Evolutionary conservation across 2,113 vertebrate species (phyloP).

Genomic region (Synchiropus splendidus): DNA sequence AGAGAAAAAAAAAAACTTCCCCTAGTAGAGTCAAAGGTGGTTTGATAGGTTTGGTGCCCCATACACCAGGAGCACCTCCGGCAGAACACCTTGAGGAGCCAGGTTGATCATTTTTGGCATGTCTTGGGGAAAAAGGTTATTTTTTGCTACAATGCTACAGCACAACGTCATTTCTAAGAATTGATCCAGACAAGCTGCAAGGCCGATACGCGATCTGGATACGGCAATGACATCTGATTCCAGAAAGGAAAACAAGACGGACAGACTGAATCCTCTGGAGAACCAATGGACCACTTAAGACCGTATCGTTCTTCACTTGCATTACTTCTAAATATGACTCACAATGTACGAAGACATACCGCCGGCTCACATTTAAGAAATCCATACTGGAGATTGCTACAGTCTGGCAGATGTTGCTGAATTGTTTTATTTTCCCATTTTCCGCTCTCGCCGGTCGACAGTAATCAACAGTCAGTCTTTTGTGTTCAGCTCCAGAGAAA

Average conservation of each 20-base stretch:
- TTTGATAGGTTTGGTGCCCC: too few relatives aligned
- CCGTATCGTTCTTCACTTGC: constrained; percentile 2
- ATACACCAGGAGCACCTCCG: too few relatives aligned
- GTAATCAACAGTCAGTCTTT: constrained; percentile 21
- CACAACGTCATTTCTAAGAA: too few relatives aligned
- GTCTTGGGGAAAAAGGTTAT: too few relatives aligned
- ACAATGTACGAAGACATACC: constrained; percentile 14
- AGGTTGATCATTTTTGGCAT: too few relatives aligned
- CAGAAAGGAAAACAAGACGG: background rate
- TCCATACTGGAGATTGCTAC: constrained; percentile 22
- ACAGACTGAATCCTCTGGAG: constrained; percentile 10
- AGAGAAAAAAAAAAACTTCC: too few relatives aligned
- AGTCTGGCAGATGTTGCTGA: constrained; percentile 24
- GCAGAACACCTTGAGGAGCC: too few relatives aligned
- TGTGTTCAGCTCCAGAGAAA: constrained; percentile 28
- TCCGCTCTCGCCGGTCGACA: constrained; percentile 4
- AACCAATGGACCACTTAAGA: constrained; percentile 10
- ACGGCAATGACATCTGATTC: constrained; percentile 27
- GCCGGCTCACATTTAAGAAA: constrained; percentile 18
- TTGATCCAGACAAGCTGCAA: too few relatives aligned
- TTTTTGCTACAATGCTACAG: too few relatives aligned
- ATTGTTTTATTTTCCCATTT: constrained; percentile 20
- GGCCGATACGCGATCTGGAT: constrained; percentile 1
- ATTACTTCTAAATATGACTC: constrained; percentile 7
- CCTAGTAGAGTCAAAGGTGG: too few relatives aligned